Percentiles rank a stretch among this genome's conserved stretches.
These are phyloP conservation scores for Erebia palarica DNA, from an alignment of 2,888 invertebrate species.

Conservation along the genomic window DNA sequence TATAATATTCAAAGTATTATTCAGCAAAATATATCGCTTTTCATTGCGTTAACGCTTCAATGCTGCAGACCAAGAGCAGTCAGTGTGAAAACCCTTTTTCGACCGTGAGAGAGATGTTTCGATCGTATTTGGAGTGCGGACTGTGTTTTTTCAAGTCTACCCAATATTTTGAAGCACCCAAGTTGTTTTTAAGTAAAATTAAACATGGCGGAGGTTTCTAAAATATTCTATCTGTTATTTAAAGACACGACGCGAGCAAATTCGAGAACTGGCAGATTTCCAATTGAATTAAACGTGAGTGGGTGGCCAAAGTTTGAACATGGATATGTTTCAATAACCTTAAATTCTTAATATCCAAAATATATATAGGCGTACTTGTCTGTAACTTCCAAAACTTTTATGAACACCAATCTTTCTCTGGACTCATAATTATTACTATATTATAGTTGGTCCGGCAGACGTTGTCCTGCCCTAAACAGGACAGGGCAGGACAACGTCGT, in stretches of 20 bases:
- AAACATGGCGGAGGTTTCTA: slow-evolving; percentile 6
- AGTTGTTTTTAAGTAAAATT: neutral
- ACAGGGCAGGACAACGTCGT: too few species aligned
- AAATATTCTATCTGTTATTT: slow-evolving; percentile 15
- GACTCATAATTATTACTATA: neutral
- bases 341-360: slow-evolving; percentile 7
- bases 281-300: slow-evolving; percentile 77
- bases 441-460: too few species aligned
- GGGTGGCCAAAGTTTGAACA: slow-evolving; percentile 47
- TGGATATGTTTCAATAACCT: slow-evolving; percentile 17
- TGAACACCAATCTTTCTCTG: neutral
- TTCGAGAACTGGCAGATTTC: slow-evolving; percentile 73
- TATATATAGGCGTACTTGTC: neutral
- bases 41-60: too few species aligned
- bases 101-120: too few species aligned
- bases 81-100: too few species aligned
- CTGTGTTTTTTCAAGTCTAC: too few species aligned
- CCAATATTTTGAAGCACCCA: too few species aligned
- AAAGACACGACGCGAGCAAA: slow-evolving; percentile 52
- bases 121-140: too few species aligned
- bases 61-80: too few species aligned
- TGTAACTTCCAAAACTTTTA: neutral
- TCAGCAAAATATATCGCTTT: too few species aligned
- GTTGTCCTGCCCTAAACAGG: too few species aligned
- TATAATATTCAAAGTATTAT: too few species aligned